Conservation (phyloP, 2,113 vertebrate genomes). For the Ivindomyrus marchei region DNA sequence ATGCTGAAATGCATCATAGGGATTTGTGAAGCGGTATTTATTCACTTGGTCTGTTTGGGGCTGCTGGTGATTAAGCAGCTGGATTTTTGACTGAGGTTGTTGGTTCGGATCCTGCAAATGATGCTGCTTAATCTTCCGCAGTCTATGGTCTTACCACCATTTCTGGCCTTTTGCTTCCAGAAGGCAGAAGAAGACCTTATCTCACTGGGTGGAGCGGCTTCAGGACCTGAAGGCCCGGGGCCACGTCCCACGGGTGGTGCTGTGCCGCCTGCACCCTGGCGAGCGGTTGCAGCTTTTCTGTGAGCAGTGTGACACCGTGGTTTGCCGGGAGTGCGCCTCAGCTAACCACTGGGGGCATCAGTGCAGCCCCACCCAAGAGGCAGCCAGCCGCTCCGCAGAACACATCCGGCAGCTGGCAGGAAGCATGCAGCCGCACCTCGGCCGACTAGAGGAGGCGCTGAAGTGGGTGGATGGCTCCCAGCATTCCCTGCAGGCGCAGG, state of each 20-base stretch:
- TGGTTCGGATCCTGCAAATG: neutral
- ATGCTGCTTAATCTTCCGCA: neutral
- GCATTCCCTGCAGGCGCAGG: slow-evolving; percentile 40
- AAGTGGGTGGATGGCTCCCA: slow-evolving; percentile 54
- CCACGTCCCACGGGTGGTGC: slow-evolving; percentile 56
- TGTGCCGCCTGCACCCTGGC: slow-evolving; percentile 68
- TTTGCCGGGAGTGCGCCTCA: slow-evolving; percentile 71
- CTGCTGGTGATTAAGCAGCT: neutral
- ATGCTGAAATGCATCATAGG: neutral
- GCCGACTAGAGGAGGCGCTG: slow-evolving; percentile 59
- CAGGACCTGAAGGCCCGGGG: slow-evolving; percentile 62
- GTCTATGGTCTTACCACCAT: neutral
- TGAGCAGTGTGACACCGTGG: slow-evolving; percentile 69
- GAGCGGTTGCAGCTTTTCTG: slow-evolving; percentile 85
- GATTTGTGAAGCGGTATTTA: neutral
- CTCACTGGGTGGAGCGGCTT: slow-evolving; percentile 61
- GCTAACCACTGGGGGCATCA: slow-evolving; percentile 71
- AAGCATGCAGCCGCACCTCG: slow-evolving; percentile 59
- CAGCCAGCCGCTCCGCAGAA: slow-evolving; percentile 65
- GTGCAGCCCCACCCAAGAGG: slow-evolving; percentile 55
- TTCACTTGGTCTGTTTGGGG: neutral
- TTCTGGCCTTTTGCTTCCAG: slow-evolving; percentile 46
- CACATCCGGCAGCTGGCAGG: slow-evolving; percentile 64
- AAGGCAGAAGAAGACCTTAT: slow-evolving; percentile 78
- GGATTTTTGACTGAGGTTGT: neutral